phyloP scores from a whole-genome alignment of 2,113 vertebrate genomes.

The Notarius quadriscutis region DNA sequence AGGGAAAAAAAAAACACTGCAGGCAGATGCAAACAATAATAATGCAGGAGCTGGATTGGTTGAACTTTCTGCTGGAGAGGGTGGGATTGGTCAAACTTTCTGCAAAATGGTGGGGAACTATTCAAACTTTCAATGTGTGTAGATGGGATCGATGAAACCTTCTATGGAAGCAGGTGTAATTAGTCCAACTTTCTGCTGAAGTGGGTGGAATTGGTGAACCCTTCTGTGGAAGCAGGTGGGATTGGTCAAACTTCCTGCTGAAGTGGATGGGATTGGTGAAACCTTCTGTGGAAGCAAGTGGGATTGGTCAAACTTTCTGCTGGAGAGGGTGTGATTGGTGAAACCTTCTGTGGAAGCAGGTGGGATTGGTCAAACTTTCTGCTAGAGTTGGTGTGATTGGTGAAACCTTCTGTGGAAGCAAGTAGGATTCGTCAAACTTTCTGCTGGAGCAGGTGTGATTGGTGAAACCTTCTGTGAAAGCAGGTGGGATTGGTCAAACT shows the following conservation, averaged over 20 bases:
- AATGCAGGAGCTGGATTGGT: not conserved
- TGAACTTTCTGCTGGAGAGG: too few relatives aligned
- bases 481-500: not conserved
- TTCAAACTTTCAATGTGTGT: not conserved
- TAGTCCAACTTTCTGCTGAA: not conserved
- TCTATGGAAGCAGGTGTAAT: not conserved
- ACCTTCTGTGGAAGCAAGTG: not conserved
- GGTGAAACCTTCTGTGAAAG: too few relatives aligned
- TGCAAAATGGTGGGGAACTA: not conserved
- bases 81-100: not conserved
- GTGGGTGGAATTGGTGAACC: not conserved
- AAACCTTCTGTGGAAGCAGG: not conserved
- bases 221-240: not conserved
- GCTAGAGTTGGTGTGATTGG: not conserved
- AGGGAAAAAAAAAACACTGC: too few relatives aligned
- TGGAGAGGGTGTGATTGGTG: not conserved
- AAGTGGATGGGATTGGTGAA: not conserved
- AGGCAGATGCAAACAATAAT: not conserved
- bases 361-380: not conserved
- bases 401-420: not conserved
- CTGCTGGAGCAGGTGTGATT: too few relatives aligned
- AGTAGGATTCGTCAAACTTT: not conserved
- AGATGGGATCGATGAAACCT: not conserved
- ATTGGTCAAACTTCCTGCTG: not conserved
- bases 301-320: not conserved